Base-by-base conservation (phyloP, 2,888 invertebrate species). In the Dimorphilus gyrociliatus region DNA sequence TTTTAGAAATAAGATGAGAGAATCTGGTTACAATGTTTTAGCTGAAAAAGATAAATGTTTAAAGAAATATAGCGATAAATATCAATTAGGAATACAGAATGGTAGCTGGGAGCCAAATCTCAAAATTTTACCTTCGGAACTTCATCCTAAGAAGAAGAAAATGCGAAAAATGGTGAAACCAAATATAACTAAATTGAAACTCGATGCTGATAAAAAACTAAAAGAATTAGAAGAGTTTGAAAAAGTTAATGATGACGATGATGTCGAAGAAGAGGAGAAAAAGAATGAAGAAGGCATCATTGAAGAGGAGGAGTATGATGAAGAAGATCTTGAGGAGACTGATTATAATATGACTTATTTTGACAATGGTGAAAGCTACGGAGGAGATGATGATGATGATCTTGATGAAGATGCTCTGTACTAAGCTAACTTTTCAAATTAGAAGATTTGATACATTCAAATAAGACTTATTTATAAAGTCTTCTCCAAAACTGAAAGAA, bases 51-150 rank as follows among this genome's bases (percentile, higher is more conserved):
- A 49, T 31, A 47, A 45, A 33, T 61, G 61, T 30, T 59, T 66
- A 16, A 57, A 60, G 14, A 45, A 64, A 17, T 66, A 63, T 40
- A 63, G 64, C 1, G 66, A 66, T 41, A 58, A 57, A 29, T 66
- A 65, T 37, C 57, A 56, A 32, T 42, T 46, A 2, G 36, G 36
- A 15, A 42, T 37, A 15, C 37, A 42, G 23, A 52, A 54, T 19
- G 36, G 31, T 10, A 35, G 30, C 4, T 49, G 48, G 44, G 32
- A 37, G 21, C 51, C 53, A 46, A 52, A 53, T 55, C n/a, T n/a
- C n/a, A n/a, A n/a, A n/a, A n/a, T n/a, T 28, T 35, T 51, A 21
- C 51, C 51, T 23, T 39, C 37, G 14, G 51, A 51, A 25, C 35
- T 54, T 8, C 46, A 46, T 31, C 37, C 47, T 3, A 42, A 41